Evolutionary conservation across 1,140 invertebrate species (phyloP).

Genomic region (Limonius californicus): DNA sequence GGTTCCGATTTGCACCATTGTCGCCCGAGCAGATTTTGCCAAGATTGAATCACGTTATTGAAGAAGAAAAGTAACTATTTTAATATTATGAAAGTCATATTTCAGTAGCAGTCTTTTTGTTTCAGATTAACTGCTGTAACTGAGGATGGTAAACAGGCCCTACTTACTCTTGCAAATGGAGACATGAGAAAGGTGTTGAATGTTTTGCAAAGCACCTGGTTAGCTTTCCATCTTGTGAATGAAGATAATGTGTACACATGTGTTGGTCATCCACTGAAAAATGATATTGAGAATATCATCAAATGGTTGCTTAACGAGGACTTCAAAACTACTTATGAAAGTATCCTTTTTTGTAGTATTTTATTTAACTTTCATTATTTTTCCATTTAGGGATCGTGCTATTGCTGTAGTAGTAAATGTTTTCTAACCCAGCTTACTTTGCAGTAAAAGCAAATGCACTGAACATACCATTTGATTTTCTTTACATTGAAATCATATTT

Average conservation of each 20-base stretch:
- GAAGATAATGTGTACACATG: constrained; percentile 94
- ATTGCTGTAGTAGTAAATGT: too few species aligned
- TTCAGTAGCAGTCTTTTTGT: too few species aligned
- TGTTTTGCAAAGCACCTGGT: constrained; percentile 79
- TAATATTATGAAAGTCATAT: background rate
- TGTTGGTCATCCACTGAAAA: constrained; percentile 89
- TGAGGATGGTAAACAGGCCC: constrained; percentile 86
- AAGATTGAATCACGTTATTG: constrained; percentile 79
- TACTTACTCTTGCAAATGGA: constrained; percentile 87
- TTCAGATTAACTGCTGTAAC: too few species aligned
- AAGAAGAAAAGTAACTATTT: constrained; percentile 75
- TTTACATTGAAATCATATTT: too few species aligned
- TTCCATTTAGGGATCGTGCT: too few species aligned
- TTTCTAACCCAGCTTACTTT: too few species aligned
- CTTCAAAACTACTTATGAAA: constrained; percentile 74
- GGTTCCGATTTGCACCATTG: constrained; percentile 95
- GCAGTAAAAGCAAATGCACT: too few species aligned
- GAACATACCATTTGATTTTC: too few species aligned
- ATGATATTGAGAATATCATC: constrained; percentile 86
- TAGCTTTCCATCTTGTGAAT: constrained; percentile 81
- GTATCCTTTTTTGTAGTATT: constrained; percentile 53
- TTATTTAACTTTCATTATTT: background rate
- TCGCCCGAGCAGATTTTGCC: constrained; percentile 83
- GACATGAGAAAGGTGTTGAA: constrained; percentile 98
- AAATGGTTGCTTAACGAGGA: constrained; percentile 86